Percentiles rank a stretch among this genome's conserved stretches.
These are phyloP conservation scores for Pituophis catenifer DNA, from an alignment of 2,113 vertebrate species.

Conservation along the genomic window DNA sequence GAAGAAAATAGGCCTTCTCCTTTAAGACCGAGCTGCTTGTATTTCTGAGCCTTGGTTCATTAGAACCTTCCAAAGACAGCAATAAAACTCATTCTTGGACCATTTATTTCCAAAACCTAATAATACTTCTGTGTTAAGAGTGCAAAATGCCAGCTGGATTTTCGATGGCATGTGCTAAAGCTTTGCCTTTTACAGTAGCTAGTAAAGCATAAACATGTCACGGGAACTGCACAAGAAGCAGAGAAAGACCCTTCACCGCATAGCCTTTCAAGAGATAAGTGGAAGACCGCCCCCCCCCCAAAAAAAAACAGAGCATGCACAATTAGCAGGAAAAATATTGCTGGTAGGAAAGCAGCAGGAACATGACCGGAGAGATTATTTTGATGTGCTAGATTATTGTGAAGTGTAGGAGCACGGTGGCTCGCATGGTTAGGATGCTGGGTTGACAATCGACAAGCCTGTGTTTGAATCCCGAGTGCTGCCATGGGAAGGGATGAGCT, in stretches of 20 bases:
- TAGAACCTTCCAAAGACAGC: conserved; percentile 34
- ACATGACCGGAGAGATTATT: conserved; percentile 56
- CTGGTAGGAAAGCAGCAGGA: conserved; percentile 57
- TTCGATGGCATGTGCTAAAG: conserved; percentile 44
- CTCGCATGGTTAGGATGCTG: too few relatives aligned
- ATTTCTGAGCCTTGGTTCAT: conserved; percentile 38
- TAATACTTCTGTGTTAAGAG: conserved; percentile 53
- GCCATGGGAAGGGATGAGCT: too few relatives aligned
- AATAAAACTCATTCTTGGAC: conserved; percentile 59
- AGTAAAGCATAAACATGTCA: conserved; percentile 66
- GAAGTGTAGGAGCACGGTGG: background rate
- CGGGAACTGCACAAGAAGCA: conserved; percentile 54
- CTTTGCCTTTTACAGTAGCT: conserved; percentile 57
- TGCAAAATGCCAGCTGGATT: conserved; percentile 45
- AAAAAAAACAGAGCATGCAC: conserved; percentile 41
- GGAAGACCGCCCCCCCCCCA: conserved; percentile 43
- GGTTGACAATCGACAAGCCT: too few relatives aligned
- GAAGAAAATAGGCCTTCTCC: conserved; percentile 16
- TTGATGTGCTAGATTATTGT: conserved; percentile 49
- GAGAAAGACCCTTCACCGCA: conserved; percentile 57
- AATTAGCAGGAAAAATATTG: conserved; percentile 66
- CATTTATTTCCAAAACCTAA: conserved; percentile 62
- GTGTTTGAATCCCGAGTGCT: too few relatives aligned
- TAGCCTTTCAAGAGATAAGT: conserved; percentile 47
- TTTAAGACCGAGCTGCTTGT: conserved; percentile 46